A percentile compares a stretch with the other conserved stretches of the same genome.
These are phyloP conservation scores for Dendroctonus ponderosae DNA, from an alignment of 1,140 invertebrate genomes.

Conservation along the genomic window DNA sequence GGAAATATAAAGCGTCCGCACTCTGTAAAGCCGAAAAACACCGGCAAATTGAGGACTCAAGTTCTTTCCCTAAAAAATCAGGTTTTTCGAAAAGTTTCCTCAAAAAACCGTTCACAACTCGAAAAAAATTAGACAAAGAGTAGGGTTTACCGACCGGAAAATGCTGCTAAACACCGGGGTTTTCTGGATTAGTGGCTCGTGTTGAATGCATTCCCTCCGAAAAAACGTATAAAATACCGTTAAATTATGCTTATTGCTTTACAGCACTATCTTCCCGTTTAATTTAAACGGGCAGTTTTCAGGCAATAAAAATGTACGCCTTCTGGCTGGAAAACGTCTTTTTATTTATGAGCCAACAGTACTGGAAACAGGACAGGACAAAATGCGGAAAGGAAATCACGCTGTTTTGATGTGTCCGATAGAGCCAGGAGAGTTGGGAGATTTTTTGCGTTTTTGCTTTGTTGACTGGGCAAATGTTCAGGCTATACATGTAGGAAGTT, in stretches of 20 bases:
- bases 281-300: constrained; percentile 54
- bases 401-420: too few relatives aligned
- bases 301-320: constrained; percentile 53
- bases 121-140: not conserved
- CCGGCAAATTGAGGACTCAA: not conserved
- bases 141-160: constrained; percentile 14
- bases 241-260: constrained; percentile 44
- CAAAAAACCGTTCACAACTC: too few relatives aligned
- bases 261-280: constrained; percentile 50
- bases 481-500: too few relatives aligned
- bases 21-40: not conserved
- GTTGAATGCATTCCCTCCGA: constrained; percentile 30
- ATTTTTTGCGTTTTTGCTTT: too few relatives aligned
- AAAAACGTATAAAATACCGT: constrained; percentile 36
- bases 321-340: constrained; percentile 52
- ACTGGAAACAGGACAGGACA: too few relatives aligned
- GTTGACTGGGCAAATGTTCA: too few relatives aligned
- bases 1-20: constrained; percentile 27
- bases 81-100: too few relatives aligned
- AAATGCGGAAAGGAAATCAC: too few relatives aligned
- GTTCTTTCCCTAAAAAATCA: too few relatives aligned
- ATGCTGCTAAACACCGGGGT: constrained; percentile 7
- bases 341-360: constrained; percentile 47
- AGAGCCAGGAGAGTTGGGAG: too few relatives aligned
- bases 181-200: constrained; percentile 34